Base-by-base conservation (phyloP, 53 echinoderm and acorn worm species). In the Echinometra lucunter region DNA sequence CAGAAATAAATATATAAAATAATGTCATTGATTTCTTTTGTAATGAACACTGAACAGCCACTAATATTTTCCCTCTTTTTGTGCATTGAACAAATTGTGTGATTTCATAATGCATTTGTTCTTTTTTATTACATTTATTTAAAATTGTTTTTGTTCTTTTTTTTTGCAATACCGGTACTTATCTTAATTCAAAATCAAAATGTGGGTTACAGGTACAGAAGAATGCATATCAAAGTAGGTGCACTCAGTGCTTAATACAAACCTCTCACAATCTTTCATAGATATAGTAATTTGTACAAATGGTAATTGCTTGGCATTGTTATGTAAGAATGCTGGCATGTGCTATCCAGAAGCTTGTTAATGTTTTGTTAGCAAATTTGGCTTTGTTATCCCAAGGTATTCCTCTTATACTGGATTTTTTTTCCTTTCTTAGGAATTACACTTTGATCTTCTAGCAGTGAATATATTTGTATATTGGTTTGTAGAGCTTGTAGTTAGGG, bases 401-500 rank as follows among this genome's bases (percentile, higher is more conserved):
- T 47, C 13, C n/a, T n/a, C 30, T 85, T 47, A 44, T 85, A n/a
- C 30, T 2, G 28, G 49, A 85, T 85, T 0, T 85, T 47, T 49
- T 0, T 85, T 47, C 85, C 49, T 85, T 69, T 18, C 38, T n/a
- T n/a, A 85, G n/a, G 2, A 63, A 63, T 0, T 53, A 53, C 63
- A 63, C 19, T 63, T 4, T 85, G 85, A 85, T 85, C 11, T 49
- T n/a, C 7, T 12, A 40, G 40, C 6, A 78, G 42, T 19, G n/a
- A 85, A 28, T 47, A 45, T 85, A 49, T 85, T 85, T 85, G 85
- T 85, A 85, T 85, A 85, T 85, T 85, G 85, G 85, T 85, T 85
- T 85, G 49, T 85, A 49, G 49, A 85, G 49, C 47, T 47, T n/a
- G 49, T 49, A 85, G 85, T 45, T 85, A 85, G 49, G 49, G 9